phyloP scores from a whole-genome alignment of 2,797 vertebrate species.

The Sebastes baramenuke region DNA sequence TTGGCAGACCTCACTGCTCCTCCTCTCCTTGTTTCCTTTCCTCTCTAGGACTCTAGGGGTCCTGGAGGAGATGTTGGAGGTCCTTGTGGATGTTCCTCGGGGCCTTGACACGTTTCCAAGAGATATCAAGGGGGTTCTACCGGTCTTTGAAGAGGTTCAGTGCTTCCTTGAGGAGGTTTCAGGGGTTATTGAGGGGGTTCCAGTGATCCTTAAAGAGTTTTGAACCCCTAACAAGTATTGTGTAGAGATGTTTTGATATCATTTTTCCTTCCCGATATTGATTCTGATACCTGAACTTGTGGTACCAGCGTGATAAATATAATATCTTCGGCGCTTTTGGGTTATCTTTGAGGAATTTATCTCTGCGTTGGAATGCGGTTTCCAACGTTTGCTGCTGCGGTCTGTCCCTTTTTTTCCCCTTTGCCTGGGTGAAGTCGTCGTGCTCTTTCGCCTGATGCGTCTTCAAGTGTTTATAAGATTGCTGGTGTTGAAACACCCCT shows the following conservation, averaged over 20 bases:
- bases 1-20: conserved; percentile 3
- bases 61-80: not conserved
- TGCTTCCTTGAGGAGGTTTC: not conserved
- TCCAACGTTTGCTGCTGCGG: too few relatives aligned
- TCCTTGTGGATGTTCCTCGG: not conserved
- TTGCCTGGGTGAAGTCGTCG: too few relatives aligned
- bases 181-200: not conserved
- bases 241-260: too few relatives aligned
- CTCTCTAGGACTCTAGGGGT: not conserved
- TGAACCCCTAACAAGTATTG: not conserved
- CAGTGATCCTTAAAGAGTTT: not conserved
- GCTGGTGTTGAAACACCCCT: too few relatives aligned
- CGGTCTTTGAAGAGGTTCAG: not conserved
- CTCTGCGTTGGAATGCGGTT: accelerated
- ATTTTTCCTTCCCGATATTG: too few relatives aligned
- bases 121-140: not conserved
- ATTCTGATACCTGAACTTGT: too few relatives aligned
- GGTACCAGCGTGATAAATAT: too few relatives aligned
- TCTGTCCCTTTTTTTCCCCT: too few relatives aligned
- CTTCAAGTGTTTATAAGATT: too few relatives aligned
- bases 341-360: too few relatives aligned
- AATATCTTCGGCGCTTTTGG: too few relatives aligned
- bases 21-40: not conserved
- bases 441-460: too few relatives aligned
- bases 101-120: not conserved